Percentiles rank a stretch among this genome's conserved stretches.
Conservation (phyloP, 2,113 vertebrate genomes). For the Centropus bengalensis region DNA sequence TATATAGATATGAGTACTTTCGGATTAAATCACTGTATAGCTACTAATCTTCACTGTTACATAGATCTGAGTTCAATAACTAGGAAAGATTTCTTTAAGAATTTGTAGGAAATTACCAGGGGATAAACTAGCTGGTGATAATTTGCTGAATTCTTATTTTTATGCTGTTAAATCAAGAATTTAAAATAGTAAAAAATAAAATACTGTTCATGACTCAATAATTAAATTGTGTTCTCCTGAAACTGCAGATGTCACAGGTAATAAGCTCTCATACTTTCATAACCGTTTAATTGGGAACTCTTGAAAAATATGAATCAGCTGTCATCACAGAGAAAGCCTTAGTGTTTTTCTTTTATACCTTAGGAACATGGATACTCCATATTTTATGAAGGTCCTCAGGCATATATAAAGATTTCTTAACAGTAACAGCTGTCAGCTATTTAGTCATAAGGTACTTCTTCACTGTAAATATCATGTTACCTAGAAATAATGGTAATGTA, state of each 20-base stretch:
- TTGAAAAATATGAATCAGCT: slow-evolving; percentile 43
- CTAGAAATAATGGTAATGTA: slow-evolving; percentile 55
- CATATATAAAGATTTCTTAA: slow-evolving; percentile 59
- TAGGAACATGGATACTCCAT: slow-evolving; percentile 37
- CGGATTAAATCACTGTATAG: neutral
- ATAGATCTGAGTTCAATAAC: neutral
- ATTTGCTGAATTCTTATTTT: neutral
- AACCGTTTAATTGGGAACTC: slow-evolving; percentile 39
- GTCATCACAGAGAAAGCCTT: slow-evolving; percentile 22
- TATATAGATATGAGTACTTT: neutral
- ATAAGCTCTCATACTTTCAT: neutral
- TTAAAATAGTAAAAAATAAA: neutral
- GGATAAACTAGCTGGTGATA: neutral
- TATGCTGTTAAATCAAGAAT: neutral
- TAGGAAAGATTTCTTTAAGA: neutral
- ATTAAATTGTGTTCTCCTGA: slow-evolving; percentile 11
- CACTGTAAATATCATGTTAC: slow-evolving; percentile 52
- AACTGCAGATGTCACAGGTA: neutral
- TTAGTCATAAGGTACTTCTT: slow-evolving; percentile 62
- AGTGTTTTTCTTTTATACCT: slow-evolving; percentile 59
- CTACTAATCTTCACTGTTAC: neutral
- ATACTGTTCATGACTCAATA: neutral
- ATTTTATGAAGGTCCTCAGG: slow-evolving; percentile 50
- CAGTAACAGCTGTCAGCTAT: slow-evolving; percentile 72
- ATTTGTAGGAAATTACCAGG: neutral